Conservation (phyloP, 2,797 vertebrate genomes). For the Sebastes hopkinsi region DNA sequence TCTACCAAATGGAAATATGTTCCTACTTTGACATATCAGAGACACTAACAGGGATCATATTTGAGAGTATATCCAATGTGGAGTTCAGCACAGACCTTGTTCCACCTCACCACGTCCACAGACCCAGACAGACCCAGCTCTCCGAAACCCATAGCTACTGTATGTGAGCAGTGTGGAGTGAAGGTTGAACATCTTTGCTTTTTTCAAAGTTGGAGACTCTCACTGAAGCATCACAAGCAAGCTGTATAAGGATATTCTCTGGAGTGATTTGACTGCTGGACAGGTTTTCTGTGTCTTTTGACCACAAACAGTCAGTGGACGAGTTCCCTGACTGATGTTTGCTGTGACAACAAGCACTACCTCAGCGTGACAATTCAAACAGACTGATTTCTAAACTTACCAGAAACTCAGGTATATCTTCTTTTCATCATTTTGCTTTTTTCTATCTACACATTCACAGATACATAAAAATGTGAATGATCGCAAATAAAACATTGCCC, state of each 20-base stretch:
- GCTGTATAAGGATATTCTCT: background rate
- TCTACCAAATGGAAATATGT: background rate
- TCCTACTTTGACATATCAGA: background rate
- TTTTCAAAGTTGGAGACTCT: background rate
- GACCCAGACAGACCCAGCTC: background rate
- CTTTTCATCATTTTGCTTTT: too few relatives aligned
- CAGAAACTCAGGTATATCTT: too few relatives aligned
- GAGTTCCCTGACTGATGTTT: conserved; percentile 1
- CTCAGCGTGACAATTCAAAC: too few relatives aligned
- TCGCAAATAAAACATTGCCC: too few relatives aligned
- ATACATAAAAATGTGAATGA: too few relatives aligned
- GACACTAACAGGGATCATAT: background rate
- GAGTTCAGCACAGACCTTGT: background rate
- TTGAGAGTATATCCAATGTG: background rate
- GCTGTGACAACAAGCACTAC: conserved; percentile 2
- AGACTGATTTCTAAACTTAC: too few relatives aligned
- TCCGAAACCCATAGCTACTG: background rate
- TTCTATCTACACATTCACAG: too few relatives aligned
- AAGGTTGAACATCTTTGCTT: background rate
- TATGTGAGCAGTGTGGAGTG: background rate
- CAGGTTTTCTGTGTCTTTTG: conserved; percentile 11
- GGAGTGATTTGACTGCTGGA: background rate
- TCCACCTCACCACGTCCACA: background rate
- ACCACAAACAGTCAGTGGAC: conserved; percentile 6
- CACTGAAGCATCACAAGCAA: background rate